Evolutionary conservation across 2,797 vertebrate genomes (phyloP), one percentile per base, ranked within the genome.

Genomic region (Antennarius maculatus): DNA sequence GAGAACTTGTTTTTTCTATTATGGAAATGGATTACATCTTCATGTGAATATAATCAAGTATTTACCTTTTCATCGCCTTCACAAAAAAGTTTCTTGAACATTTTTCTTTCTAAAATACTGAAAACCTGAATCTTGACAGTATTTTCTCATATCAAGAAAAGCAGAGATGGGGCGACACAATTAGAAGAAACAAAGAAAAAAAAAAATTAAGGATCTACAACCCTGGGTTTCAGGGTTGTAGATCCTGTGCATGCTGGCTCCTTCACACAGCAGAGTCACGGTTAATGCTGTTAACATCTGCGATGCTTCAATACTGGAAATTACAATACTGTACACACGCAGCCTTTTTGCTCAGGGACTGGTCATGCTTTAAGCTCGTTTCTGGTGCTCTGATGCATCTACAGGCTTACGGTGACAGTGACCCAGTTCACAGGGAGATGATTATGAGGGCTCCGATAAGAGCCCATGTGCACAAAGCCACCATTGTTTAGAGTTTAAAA

Each of bases 401-500:
- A 59, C 41, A 49, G 29, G 55, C 37, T 54, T 18, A 41, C 60
- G 59, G 59, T 66, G 66, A 81, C 50, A 17, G 64, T 75, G 81
- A 67, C 82, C 87, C 54, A 62, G 18, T 86, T 82, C 27, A 56
- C 55, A 73, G 39, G 37, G 10, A 37, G 74, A 42, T 59, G 52
- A 71, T 78, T 77, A 72, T 61, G 45, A 73, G 49, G 76, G 61
- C 77, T 77, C 59, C 52, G 52, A 76, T 67, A 45, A 56, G 51
- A 64, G 46, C 31, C 47, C 48, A 6, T 63, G 41, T 56, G 64
- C 67, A 91, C 88, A 91, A 85, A 85, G 77, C 79, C 74, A 63
- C 72, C 81, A 69, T 54, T 86, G 88, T 87, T 74, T 82, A 81
- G 81, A 83, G 88, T 89, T 81, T 82, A 80, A 85, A 88, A 88